These are phyloP conservation scores for Aythya baeri DNA, from an alignment of 2,113 vertebrate genomes.

Conservation along the genomic window DNA sequence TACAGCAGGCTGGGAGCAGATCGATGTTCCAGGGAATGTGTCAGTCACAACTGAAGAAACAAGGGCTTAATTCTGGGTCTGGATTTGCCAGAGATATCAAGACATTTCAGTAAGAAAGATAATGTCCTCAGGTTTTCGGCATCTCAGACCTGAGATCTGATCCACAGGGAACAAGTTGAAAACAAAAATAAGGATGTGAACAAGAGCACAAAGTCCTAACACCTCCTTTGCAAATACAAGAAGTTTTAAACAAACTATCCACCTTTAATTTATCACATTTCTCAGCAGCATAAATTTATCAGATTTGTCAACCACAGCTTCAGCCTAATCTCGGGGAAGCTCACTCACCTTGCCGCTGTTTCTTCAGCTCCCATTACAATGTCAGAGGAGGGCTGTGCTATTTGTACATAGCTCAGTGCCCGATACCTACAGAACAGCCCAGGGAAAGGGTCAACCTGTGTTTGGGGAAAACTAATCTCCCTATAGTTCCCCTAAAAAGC, in stretches of 20 bases:
- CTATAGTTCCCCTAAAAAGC: neutral
- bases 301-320: neutral
- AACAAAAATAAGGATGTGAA: neutral
- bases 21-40: neutral
- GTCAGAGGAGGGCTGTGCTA: neutral
- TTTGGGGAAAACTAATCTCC: neutral
- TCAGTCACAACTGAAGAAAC: neutral
- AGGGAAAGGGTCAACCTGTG: neutral
- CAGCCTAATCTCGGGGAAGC: neutral
- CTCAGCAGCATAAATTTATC: neutral
- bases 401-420: neutral
- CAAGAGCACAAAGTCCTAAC: neutral
- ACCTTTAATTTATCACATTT: neutral
- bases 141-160: neutral
- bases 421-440: neutral
- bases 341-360: neutral
- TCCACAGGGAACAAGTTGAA: neutral
- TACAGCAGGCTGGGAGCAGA: neutral
- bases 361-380: rapidly evolving
- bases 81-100: neutral
- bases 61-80: neutral
- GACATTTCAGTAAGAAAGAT: neutral
- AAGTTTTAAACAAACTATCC: neutral
- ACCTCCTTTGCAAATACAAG: neutral
- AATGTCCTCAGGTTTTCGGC: neutral